These are phyloP conservation scores for Clanis bilineata DNA, from an alignment of 2,888 invertebrate species.

Conservation along the genomic window DNA sequence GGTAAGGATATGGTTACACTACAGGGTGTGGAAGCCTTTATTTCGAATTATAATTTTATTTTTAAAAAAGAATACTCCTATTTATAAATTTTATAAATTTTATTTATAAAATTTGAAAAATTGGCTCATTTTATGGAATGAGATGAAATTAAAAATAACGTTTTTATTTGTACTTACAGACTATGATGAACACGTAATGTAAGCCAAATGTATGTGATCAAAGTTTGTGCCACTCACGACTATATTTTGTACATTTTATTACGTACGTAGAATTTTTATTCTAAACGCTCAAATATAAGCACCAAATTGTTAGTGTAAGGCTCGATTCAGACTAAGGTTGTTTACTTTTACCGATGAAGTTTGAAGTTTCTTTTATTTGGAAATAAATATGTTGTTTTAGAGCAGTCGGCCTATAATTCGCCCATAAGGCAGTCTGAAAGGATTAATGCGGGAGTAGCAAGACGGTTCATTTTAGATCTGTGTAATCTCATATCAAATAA, in stretches of 20 bases:
- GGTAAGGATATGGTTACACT: neutral
- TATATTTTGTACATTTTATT: conserved; percentile 18
- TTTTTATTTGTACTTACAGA: neutral
- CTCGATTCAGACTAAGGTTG: neutral
- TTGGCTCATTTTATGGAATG: neutral
- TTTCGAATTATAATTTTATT: conserved; percentile 1
- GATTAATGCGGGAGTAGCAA: neutral
- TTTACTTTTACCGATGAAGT: neutral
- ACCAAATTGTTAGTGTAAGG: neutral
- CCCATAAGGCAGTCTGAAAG: neutral
- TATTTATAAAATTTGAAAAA: neutral
- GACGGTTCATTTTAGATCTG: neutral
- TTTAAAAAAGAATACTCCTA: conserved; percentile 18
- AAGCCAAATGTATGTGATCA: conserved; percentile 23
- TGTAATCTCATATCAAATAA: conserved; percentile 10
- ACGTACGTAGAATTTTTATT: conserved; percentile 10
- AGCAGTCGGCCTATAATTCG: neutral
- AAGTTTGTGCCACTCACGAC: conserved; percentile 24
- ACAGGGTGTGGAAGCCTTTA: conserved; percentile 19
- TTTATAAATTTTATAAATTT: neutral
- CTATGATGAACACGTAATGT: neutral
- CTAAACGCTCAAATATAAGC: conserved; percentile 12
- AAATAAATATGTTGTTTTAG: neutral
- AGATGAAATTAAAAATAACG: too few species aligned
- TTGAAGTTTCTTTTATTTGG: neutral